Conservation (phyloP, 2,888 invertebrate species). For the Torymus tubicola region DNA sequence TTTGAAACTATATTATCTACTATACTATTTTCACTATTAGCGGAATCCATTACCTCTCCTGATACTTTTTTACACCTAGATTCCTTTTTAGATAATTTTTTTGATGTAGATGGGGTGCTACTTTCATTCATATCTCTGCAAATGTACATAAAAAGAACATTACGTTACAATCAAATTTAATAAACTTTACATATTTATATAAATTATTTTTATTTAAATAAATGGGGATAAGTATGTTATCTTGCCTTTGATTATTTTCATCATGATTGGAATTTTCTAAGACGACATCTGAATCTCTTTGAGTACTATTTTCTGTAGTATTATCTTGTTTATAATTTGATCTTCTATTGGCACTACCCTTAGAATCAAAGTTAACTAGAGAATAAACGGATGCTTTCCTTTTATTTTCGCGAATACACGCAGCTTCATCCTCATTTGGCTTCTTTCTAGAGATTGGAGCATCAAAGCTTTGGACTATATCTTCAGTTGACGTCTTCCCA, state of each 20-base stretch:
- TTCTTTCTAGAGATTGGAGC: constrained; percentile 59
- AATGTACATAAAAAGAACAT: constrained; percentile 2
- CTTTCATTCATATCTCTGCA: constrained; percentile 32
- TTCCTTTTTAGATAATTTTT: constrained; percentile 37
- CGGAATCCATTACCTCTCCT: constrained; percentile 52
- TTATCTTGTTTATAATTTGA: constrained; percentile 55
- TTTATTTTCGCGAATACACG: constrained; percentile 60
- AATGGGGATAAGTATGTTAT: neutral
- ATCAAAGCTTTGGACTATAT: constrained; percentile 60
- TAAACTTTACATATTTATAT: no score
- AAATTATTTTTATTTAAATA: no score
- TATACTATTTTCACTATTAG: constrained; percentile 40
- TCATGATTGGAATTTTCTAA: constrained; percentile 39
- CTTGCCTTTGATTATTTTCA: constrained; percentile 48
- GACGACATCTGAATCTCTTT: constrained; percentile 46
- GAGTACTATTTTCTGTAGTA: constrained; percentile 32
- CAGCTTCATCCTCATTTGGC: constrained; percentile 57
- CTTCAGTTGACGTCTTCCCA: constrained; percentile 59
- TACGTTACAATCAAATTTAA: neutral
- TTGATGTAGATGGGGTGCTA: constrained; percentile 41
- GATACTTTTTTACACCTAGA: constrained; percentile 57
- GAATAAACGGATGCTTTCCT: constrained; percentile 64
- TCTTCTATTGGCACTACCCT: constrained; percentile 59
- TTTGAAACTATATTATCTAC: constrained; percentile 13
- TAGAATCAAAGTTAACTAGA: constrained; percentile 62